These are phyloP conservation scores for Sebastolobus altivelis DNA, from an alignment of 2,797 vertebrate genomes.

Conservation along the genomic window DNA sequence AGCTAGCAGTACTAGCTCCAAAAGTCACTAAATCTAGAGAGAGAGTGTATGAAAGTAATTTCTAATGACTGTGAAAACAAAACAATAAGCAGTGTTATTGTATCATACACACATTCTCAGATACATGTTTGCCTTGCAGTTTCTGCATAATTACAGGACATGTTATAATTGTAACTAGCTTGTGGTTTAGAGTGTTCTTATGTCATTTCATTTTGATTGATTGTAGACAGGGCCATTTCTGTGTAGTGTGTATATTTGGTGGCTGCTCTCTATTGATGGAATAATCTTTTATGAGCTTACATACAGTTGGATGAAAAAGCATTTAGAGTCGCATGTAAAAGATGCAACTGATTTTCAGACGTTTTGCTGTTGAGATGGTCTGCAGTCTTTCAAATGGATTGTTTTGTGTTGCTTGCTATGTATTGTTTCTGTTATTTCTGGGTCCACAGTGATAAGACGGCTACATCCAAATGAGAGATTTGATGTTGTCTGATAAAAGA, in stretches of 20 bases:
- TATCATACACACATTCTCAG: neutral
- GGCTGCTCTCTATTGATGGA: no score
- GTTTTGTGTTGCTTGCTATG: neutral
- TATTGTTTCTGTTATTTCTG: neutral
- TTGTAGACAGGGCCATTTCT: neutral
- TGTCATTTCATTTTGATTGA: neutral
- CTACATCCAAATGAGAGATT: neutral
- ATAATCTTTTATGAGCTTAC: neutral
- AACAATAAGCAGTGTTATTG: neutral
- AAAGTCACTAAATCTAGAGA: no score
- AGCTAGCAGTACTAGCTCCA: no score
- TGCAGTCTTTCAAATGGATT: neutral
- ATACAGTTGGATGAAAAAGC: neutral
- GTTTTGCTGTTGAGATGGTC: neutral
- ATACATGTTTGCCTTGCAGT: neutral
- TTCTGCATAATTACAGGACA: neutral
- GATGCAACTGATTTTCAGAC: neutral
- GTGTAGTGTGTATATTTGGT: neutral
- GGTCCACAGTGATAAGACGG: neutral
- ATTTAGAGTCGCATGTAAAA: neutral
- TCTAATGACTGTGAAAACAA: neutral
- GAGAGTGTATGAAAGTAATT: neutral
- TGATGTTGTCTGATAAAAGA: neutral
- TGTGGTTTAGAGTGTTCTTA: neutral
- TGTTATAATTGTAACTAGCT: neutral